Conservation (phyloP, 1,140 invertebrate species). For the Trichoplusia ni region DNA sequence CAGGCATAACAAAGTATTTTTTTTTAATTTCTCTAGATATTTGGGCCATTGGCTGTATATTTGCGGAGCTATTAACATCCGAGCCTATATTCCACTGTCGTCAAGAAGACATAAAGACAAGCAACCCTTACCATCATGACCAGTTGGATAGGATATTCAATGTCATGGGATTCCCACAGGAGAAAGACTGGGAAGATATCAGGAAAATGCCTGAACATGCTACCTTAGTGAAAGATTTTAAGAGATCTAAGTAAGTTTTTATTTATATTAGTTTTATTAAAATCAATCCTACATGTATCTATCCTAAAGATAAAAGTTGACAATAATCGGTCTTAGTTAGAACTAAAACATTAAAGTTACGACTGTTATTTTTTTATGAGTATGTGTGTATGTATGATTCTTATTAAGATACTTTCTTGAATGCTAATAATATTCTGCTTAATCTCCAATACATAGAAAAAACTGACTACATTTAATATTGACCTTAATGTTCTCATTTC, state of each 20-base stretch:
- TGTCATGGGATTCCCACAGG: constrained; percentile 99
- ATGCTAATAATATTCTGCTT: too few relatives aligned
- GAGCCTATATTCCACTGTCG: constrained; percentile 99
- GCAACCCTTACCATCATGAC: constrained; percentile 99
- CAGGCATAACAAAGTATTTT: too few relatives aligned
- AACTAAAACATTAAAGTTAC: too few relatives aligned
- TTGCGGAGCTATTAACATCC: constrained; percentile 97
- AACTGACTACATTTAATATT: neutral
- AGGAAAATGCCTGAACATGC: constrained; percentile 99
- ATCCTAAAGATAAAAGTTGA: too few relatives aligned
- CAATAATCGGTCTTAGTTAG: too few relatives aligned
- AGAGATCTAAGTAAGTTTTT: constrained; percentile 92
- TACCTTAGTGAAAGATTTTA: constrained; percentile 98
- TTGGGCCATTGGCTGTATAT: constrained; percentile 99
- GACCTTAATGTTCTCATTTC: constrained; percentile 41
- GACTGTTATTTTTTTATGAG: too few relatives aligned
- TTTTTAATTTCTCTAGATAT: constrained; percentile 88
- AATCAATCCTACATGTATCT: too few relatives aligned
- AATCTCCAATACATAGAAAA: too few relatives aligned
- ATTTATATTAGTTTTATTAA: neutral
- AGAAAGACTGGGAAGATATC: constrained; percentile 99
- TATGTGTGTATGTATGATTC: too few relatives aligned
- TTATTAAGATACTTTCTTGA: too few relatives aligned
- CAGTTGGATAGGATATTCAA: constrained; percentile 99
- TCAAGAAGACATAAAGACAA: constrained; percentile 99